These are phyloP conservation scores for Entelurus aequoreus DNA, from an alignment of 2,113 vertebrate species.

Conservation along the genomic window DNA sequence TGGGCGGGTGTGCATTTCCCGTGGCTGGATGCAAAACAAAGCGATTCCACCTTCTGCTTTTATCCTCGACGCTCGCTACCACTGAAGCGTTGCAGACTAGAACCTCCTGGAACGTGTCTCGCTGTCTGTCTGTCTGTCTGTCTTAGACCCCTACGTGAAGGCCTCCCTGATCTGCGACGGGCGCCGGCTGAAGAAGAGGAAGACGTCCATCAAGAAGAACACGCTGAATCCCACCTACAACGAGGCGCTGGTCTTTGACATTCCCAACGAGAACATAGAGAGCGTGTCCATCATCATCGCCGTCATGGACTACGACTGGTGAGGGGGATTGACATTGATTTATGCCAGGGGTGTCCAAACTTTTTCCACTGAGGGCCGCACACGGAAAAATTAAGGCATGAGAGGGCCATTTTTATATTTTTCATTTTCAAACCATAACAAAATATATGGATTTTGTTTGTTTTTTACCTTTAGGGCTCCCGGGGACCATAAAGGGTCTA, in stretches of 20 bases:
- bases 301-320: slow-evolving; percentile 93
- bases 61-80: slow-evolving; percentile 23
- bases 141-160: slow-evolving; percentile 88
- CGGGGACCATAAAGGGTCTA: too few relatives aligned
- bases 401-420: too few relatives aligned
- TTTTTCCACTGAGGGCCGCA: too few relatives aligned
- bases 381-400: too few relatives aligned
- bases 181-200: slow-evolving; percentile 87
- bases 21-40: slow-evolving; percentile 36
- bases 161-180: slow-evolving; percentile 89
- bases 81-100: slow-evolving; percentile 41
- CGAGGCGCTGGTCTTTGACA: slow-evolving; percentile 89
- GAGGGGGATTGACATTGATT: slow-evolving; percentile 67
- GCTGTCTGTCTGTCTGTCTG: neutral
- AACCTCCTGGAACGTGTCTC: neutral
- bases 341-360: too few relatives aligned
- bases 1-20: slow-evolving; percentile 13
- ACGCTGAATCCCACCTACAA: slow-evolving; percentile 91
- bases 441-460: too few relatives aligned
- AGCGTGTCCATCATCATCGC: slow-evolving; percentile 84
- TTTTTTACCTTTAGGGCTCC: too few relatives aligned
- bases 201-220: slow-evolving; percentile 94
- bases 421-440: too few relatives aligned
- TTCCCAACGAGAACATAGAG: slow-evolving; percentile 88
- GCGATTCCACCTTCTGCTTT: slow-evolving; percentile 46